Conservation (phyloP, 2,113 vertebrate genomes). For the Phaethornis superciliosus region DNA sequence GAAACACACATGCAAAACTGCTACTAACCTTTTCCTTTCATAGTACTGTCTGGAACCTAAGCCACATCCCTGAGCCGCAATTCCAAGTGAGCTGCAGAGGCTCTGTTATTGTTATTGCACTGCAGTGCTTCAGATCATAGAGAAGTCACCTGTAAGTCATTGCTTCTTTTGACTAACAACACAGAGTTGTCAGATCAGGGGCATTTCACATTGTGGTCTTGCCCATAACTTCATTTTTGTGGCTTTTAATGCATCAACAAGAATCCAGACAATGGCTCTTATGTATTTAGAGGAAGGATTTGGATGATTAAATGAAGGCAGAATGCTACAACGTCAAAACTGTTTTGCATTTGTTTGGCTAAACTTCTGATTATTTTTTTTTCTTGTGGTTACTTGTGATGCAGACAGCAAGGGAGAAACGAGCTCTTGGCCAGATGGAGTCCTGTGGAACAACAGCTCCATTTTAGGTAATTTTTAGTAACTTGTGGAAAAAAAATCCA, state of each 20-base stretch:
- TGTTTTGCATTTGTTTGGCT: not conserved
- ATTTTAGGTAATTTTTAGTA: not conserved
- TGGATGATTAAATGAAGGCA: not conserved
- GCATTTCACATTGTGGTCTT: not conserved
- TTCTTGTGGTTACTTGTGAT: not conserved
- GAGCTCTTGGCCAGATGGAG: not conserved
- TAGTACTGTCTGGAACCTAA: not conserved
- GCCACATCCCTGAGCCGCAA: rapidly evolving
- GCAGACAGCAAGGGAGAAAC: not conserved
- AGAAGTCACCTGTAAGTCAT: not conserved
- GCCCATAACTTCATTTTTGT: not conserved
- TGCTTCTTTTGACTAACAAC: not conserved
- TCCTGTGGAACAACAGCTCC: not conserved
- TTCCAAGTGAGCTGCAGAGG: not conserved
- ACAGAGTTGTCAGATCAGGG: not conserved
- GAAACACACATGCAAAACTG: not conserved
- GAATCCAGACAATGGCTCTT: not conserved
- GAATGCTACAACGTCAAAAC: not conserved
- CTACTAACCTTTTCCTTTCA: not conserved
- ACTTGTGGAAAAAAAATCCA: not conserved
- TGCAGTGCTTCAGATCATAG: not conserved
- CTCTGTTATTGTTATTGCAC: not conserved
- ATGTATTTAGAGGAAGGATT: not conserved
- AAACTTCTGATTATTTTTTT: not conserved
- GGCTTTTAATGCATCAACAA: not conserved